Percentiles rank a stretch among this genome's conserved stretches.
Evolutionary conservation across 2,888 invertebrate genomes (phyloP).

Genomic region (Polietes domitor): DNA sequence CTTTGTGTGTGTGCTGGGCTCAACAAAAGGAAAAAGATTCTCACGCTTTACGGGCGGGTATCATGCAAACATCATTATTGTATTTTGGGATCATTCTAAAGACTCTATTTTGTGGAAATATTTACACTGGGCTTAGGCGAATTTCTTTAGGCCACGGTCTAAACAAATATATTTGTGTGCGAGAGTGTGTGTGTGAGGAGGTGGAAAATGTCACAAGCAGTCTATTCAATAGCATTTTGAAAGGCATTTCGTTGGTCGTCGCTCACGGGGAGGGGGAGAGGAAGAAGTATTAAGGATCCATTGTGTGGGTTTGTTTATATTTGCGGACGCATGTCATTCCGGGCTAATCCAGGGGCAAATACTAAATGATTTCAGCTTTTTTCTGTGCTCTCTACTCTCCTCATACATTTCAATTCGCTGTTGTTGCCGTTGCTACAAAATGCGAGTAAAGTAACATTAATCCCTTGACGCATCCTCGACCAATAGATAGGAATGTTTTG

Average conservation of each 20-base stretch:
- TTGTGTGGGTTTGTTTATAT: slow-evolving; percentile 57
- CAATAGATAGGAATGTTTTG: slow-evolving; percentile 37
- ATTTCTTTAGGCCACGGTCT: slow-evolving; percentile 58
- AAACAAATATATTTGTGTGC: slow-evolving; percentile 51
- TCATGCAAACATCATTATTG: slow-evolving; percentile 45
- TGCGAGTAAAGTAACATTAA: slow-evolving; percentile 61
- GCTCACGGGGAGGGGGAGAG: background rate
- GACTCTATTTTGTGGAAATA: slow-evolving; percentile 48
- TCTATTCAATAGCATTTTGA: slow-evolving; percentile 50
- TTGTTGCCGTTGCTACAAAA: slow-evolving; percentile 28
- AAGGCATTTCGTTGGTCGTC: slow-evolving; percentile 36
- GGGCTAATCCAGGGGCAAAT: slow-evolving; percentile 66
- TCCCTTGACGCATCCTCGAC: slow-evolving; percentile 59
- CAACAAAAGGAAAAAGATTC: slow-evolving; percentile 42
- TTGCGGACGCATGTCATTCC: slow-evolving; percentile 65
- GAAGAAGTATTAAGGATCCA: slow-evolving; percentile 40
- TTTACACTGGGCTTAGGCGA: slow-evolving; percentile 40
- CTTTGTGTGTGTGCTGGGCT: background rate
- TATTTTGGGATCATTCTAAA: slow-evolving; percentile 43
- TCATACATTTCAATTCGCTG: slow-evolving; percentile 16
- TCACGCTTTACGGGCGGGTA: slow-evolving; percentile 54
- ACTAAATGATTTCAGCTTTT: slow-evolving; percentile 58
- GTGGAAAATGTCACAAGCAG: slow-evolving; percentile 5
- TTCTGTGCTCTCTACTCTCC: slow-evolving; percentile 10
- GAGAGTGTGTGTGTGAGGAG: background rate